These are phyloP conservation scores for Diorhabda elongata DNA, from an alignment of 1,140 invertebrate species.

Conservation along the genomic window DNA sequence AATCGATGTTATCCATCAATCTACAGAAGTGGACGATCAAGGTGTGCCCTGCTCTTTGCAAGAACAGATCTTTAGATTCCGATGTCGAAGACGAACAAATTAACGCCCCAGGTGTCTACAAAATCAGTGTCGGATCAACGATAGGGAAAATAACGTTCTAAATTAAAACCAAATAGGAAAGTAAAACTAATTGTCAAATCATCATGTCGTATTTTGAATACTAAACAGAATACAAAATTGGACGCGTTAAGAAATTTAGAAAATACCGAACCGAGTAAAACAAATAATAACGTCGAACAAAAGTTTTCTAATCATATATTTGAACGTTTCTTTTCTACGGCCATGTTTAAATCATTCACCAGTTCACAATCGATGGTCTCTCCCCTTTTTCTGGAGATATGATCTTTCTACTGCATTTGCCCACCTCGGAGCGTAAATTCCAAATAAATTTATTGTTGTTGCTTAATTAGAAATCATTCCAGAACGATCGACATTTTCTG, in stretches of 20 bases:
- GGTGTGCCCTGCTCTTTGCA: background rate
- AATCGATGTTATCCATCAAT: conserved; percentile 2
- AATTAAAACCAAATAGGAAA: too few relatives aligned
- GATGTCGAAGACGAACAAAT: background rate
- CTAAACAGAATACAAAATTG: too few relatives aligned
- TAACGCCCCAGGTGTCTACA: background rate
- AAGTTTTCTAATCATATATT: too few relatives aligned
- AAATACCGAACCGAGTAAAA: too few relatives aligned
- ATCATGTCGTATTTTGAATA: too few relatives aligned
- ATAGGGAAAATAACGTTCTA: too few relatives aligned
- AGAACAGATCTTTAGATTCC: conserved; percentile 2
- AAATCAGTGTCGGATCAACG: background rate
- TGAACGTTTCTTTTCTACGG: too few relatives aligned
- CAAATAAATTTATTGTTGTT: conserved; percentile 3
- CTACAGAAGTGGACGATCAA: background rate
- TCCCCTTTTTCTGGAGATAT: background rate
- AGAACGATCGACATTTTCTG: background rate
- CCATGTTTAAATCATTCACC: background rate
- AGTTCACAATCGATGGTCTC: background rate
- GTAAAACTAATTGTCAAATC: too few relatives aligned
- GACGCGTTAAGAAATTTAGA: too few relatives aligned
- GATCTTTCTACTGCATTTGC: conserved; percentile 1
- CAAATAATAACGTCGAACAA: too few relatives aligned
- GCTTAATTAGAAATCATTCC: conserved; percentile 3
- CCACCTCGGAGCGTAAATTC: background rate